These are phyloP conservation scores for Macroramphosus scolopax DNA, from an alignment of 2,797 vertebrate genomes.

Conservation along the genomic window DNA sequence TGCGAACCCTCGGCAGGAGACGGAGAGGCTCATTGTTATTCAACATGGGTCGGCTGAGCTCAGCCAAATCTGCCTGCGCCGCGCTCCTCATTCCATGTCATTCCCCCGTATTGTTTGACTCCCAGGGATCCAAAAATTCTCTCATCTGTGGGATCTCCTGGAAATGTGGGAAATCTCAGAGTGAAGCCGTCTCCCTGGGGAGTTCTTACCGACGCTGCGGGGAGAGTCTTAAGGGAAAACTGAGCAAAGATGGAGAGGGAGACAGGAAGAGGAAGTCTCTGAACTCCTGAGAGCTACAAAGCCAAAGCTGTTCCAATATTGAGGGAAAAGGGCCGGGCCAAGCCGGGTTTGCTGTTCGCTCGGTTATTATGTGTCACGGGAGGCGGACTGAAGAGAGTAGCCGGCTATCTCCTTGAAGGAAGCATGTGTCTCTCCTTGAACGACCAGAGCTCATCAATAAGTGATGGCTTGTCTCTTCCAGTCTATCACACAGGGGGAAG, in stretches of 20 bases:
- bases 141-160: conserved; percentile 60
- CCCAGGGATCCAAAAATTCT: conserved; percentile 62
- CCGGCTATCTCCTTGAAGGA: conserved; percentile 62
- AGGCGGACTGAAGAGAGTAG: conserved; percentile 32
- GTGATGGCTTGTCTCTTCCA: conserved; percentile 69
- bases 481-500: conserved; percentile 59
- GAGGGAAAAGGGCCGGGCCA: conserved; percentile 39
- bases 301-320: conserved; percentile 57
- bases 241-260: conserved; percentile 50
- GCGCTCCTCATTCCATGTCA: conserved; percentile 68
- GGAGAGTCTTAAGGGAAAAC: conserved; percentile 43
- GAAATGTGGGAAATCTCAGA: conserved; percentile 61
- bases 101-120: conserved; percentile 68
- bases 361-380: conserved; percentile 37
- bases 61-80: conserved; percentile 71
- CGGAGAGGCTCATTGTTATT: conserved; percentile 76
- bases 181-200: conserved; percentile 49
- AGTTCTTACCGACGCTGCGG: conserved; percentile 29
- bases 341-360: conserved; percentile 32
- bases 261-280: conserved; percentile 39
- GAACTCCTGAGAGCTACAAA: conserved; percentile 45
- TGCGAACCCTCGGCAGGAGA: conserved; percentile 68
- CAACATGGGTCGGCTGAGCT: conserved; percentile 70
- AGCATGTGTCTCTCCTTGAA: conserved; percentile 67
- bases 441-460: conserved; percentile 71